Percentiles rank a stretch among this genome's conserved stretches.
Conservation (phyloP, 2,113 vertebrate genomes). For the Mormyrus lacerda region DNA sequence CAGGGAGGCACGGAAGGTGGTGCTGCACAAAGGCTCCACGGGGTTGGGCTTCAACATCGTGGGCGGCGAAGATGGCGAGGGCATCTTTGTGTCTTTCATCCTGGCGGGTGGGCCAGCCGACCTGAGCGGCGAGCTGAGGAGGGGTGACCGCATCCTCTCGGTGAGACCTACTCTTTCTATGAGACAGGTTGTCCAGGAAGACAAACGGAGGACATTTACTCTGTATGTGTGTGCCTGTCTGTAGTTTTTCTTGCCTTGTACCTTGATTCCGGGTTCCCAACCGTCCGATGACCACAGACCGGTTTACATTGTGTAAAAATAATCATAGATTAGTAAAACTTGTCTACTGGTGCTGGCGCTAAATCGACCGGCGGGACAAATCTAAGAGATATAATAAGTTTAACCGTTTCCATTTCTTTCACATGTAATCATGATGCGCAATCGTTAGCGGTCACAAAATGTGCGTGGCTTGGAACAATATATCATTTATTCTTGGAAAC, state of each 20-base stretch:
- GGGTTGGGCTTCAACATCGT: constrained; percentile 98
- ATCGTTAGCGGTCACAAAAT: neutral
- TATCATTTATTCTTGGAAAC: neutral
- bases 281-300: neutral
- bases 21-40: constrained; percentile 90
- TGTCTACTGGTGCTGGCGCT: neutral
- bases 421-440: neutral
- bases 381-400: neutral
- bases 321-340: neutral
- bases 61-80: constrained; percentile 93
- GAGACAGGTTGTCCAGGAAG: neutral
- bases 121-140: constrained; percentile 86
- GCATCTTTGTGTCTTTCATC: constrained; percentile 97
- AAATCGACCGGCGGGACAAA: neutral
- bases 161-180: constrained; percentile 60
- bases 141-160: constrained; percentile 91
- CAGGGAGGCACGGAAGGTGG: constrained; percentile 91
- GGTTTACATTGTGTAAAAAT: neutral
- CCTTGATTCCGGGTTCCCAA: neutral
- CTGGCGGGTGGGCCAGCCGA: constrained; percentile 90
- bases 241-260: neutral
- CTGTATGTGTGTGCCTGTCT: neutral
- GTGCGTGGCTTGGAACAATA: neutral
- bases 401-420: neutral
- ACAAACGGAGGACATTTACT: neutral